phyloP scores from a whole-genome alignment of 2,113 vertebrate species.

The Diadophis punctatus region DNA sequence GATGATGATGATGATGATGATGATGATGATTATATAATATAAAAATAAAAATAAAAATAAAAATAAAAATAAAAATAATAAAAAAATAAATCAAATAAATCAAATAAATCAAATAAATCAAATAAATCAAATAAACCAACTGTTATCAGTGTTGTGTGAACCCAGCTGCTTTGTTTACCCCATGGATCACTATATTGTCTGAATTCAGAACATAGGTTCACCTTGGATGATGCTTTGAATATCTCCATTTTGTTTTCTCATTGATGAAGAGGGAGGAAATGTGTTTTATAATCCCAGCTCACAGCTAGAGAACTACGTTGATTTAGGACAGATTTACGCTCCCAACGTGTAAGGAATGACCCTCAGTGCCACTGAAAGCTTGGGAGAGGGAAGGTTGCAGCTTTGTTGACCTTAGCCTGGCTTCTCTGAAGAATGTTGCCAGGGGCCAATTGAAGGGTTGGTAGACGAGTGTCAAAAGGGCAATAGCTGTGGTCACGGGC shows the following conservation, averaged over 20 bases:
- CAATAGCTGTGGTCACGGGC: background rate
- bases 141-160: background rate
- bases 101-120: no score
- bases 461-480: background rate
- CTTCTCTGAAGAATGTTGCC: background rate
- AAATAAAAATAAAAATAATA: no score
- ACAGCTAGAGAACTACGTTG: background rate
- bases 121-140: background rate
- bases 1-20: no score
- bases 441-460: background rate
- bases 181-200: background rate
- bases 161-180: background rate
- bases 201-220: background rate
- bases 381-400: background rate
- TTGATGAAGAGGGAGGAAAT: background rate
- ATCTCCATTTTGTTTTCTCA: background rate
- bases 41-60: no score
- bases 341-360: background rate
- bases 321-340: background rate
- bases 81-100: no score
- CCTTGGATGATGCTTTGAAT: background rate
- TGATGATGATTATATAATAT: no score
- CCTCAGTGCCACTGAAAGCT: background rate
- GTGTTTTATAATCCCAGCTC: background rate
- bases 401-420: background rate